Evolutionary conservation across 2,797 vertebrate species (phyloP), one percentile per base, ranked within the genome.

Genomic region (Corythornis leucogaster): DNA sequence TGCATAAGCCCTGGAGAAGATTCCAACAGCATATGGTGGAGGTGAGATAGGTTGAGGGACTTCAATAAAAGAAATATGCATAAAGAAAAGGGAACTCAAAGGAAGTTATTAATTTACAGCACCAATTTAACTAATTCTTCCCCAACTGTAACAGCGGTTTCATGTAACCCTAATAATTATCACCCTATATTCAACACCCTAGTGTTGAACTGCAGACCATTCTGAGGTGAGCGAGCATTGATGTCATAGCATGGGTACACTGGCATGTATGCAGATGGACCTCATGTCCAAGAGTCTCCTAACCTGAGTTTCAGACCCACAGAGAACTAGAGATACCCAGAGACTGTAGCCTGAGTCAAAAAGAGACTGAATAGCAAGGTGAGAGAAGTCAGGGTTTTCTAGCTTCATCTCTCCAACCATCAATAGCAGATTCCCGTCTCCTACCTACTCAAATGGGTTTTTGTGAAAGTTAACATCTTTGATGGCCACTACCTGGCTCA

Each of bases 151-250:
- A 28, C 31, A 55, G n/a, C 20, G 24, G 15, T 64, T 77, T 31
- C 64, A 30, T 1, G 1, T 11, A 55, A 57, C 4, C 15, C 14
- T 66, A 53, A 26, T 15, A 57, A 67, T 43, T 67, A 30, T 22
- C 15, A 48, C 42, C 28, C 54, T 50, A 3, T 43, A 26, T 30
- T 16, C 57, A 81, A 31, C 22, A 48, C 17, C 42, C 62, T 55
- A 2, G 5, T 19, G 13, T 30, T 70, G 67, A 86, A 31, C 9
- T 35, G 28, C 22, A 31, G 74, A 73, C 1, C 12, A 57, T 76
- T 64, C 1, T 1, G 3, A 58, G 73, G 21, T 54, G 6, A 59
- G 25, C 1, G 1, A 51, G 64, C 0, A 0, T 4, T 71, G 21
- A 12, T 85, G 54, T 45, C 73, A 61, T 11, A 51, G 79, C 45